Conservation (phyloP, 1,140 invertebrate genomes). For the Scaptomyza hsui region DNA sequence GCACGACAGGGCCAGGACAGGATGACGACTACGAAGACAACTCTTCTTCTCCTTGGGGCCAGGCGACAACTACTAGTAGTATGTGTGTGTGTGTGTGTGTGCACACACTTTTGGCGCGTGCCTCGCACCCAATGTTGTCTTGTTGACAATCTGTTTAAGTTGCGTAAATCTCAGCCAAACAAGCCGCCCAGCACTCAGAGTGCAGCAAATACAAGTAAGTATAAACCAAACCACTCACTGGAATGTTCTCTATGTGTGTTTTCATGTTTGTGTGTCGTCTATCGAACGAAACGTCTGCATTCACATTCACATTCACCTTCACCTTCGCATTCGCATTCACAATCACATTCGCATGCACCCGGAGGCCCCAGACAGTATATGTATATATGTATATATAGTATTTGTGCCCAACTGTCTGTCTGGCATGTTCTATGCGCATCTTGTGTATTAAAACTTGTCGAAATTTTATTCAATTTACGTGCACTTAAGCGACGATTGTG, state of each 20-base stretch:
- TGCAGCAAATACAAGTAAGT: constrained; percentile 49
- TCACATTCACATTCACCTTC: constrained; percentile 17
- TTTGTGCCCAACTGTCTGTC: constrained; percentile 18
- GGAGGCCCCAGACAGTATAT: constrained; percentile 9
- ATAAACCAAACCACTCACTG: constrained; percentile 36
- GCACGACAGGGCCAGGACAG: constrained; percentile 17
- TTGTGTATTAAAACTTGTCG: constrained; percentile 80
- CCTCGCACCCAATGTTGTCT: constrained; percentile 30
- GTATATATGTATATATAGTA: neutral
- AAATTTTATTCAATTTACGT: constrained; percentile 82
- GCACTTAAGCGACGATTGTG: constrained; percentile 81
- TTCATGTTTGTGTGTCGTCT: constrained; percentile 35
- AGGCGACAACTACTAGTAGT: constrained; percentile 12
- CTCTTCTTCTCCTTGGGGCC: constrained; percentile 12
- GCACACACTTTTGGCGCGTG: constrained; percentile 47
- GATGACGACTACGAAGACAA: constrained; percentile 10
- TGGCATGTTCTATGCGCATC: constrained; percentile 58
- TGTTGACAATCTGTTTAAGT: constrained; percentile 71
- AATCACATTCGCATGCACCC: constrained; percentile 14
- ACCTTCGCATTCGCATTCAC: constrained; percentile 4
- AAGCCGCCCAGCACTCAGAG: constrained; percentile 20
- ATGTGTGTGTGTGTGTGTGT: too few species aligned
- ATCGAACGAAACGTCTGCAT: constrained; percentile 34
- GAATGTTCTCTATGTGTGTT: constrained; percentile 5
- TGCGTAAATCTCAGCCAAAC: constrained; percentile 69